phyloP scores from a whole-genome alignment of 2,113 vertebrate genomes.

The Suricata suricatta region DNA sequence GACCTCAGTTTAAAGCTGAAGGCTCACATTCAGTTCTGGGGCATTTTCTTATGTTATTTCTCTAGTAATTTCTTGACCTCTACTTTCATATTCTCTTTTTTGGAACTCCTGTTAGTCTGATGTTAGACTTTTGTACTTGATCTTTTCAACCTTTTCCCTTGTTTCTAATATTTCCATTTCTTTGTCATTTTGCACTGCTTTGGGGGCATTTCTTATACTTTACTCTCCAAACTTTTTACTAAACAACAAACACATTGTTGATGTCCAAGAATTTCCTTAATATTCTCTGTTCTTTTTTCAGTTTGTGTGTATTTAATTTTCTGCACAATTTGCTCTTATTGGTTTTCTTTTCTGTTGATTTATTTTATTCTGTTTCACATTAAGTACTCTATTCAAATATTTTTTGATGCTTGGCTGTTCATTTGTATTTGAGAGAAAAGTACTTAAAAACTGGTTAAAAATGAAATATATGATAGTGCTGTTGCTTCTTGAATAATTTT shows the following conservation, averaged over 20 bases:
- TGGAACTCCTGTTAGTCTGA: not conserved
- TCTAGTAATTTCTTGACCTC: not conserved
- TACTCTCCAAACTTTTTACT: not conserved
- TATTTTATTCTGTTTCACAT: slow-evolving; percentile 3
- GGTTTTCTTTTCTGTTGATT: not conserved
- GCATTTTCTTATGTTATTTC: not conserved
- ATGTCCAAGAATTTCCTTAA: not conserved
- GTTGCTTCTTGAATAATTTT: not conserved
- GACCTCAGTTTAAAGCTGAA: not conserved
- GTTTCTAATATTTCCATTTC: not conserved
- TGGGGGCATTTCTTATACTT: not conserved
- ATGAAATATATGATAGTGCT: not conserved
- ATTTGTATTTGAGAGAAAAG: not conserved
- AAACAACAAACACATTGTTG: not conserved
- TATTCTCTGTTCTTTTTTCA: not conserved
- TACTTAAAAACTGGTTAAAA: not conserved
- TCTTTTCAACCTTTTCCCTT: not conserved
- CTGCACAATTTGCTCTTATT: not conserved
- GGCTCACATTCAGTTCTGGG: not conserved
- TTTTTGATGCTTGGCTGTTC: not conserved
- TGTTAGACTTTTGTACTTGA: not conserved
- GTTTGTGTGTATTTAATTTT: not conserved
- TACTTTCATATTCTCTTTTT: not conserved
- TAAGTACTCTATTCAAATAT: not conserved
- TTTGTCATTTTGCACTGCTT: not conserved